Evolutionary conservation across 2,113 vertebrate genomes (phyloP).

Genomic region (Pipa parva): DNA sequence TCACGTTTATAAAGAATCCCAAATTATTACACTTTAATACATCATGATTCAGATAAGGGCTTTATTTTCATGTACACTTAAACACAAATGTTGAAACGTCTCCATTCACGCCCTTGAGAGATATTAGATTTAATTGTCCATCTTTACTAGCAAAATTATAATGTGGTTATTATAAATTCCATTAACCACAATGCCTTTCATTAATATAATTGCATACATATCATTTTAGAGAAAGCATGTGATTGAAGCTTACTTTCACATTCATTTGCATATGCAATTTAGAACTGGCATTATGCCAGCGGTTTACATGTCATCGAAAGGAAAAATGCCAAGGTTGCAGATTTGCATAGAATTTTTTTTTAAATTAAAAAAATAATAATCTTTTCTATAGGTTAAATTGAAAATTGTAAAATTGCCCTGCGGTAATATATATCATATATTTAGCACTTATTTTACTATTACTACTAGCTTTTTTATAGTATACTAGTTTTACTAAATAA

Average conservation of each 20-base stretch:
- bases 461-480: no score
- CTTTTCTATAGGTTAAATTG: no score
- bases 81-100: slow-evolving; percentile 16
- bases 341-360: no score
- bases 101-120: slow-evolving; percentile 1
- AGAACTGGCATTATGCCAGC: slow-evolving; percentile 10
- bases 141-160: slow-evolving; percentile 4
- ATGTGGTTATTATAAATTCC: slow-evolving; percentile 29
- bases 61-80: slow-evolving; percentile 5
- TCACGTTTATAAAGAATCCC: neutral
- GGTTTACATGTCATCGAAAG: no score
- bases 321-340: no score
- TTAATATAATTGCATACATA: slow-evolving; percentile 17
- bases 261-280: slow-evolving; percentile 26
- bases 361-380: no score
- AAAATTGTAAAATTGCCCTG: no score
- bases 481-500: no score
- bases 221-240: slow-evolving; percentile 16
- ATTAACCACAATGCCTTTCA: slow-evolving; percentile 31
- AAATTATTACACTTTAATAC: neutral
- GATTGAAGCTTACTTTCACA: slow-evolving; percentile 3
- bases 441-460: no score
- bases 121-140: slow-evolving; percentile 11
- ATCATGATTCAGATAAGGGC: neutral
- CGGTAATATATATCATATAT: no score